Evolutionary conservation across 2,888 invertebrate genomes (phyloP).

Genomic region (Electrophaes corylata): DNA sequence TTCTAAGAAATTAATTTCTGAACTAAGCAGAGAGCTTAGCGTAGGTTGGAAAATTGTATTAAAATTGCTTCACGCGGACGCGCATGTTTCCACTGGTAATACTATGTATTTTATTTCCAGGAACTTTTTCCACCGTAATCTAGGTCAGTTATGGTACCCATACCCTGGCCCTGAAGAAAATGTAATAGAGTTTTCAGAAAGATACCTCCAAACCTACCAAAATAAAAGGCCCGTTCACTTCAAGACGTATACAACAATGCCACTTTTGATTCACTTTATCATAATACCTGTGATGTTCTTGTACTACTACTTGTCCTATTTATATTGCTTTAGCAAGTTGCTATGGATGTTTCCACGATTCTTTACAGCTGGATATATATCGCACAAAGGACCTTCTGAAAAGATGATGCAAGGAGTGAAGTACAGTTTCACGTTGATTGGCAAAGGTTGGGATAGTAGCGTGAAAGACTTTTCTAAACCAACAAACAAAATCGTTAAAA

Average conservation of each 20-base stretch:
- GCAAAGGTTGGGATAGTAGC: constrained; percentile 51
- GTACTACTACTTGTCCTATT: constrained; percentile 52
- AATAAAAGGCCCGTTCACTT: constrained; percentile 51
- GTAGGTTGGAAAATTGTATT: too few relatives aligned
- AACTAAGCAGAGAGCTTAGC: too few relatives aligned
- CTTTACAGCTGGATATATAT: constrained; percentile 57
- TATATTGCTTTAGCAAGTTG: constrained; percentile 55
- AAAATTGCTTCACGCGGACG: too few relatives aligned
- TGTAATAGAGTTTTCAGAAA: constrained; percentile 55
- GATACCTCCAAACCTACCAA: constrained; percentile 48
- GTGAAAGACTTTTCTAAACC: constrained; percentile 36
- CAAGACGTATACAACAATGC: constrained; percentile 55
- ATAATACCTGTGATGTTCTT: constrained; percentile 52
- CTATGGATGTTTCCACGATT: constrained; percentile 55
- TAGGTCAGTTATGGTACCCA: constrained; percentile 55
- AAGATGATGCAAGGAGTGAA: constrained; percentile 49
- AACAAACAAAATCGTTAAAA: constrained; percentile 44
- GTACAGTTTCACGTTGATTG: constrained; percentile 53
- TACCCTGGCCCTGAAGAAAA: constrained; percentile 59
- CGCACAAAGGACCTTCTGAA: constrained; percentile 57
- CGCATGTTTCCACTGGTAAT: too few relatives aligned
- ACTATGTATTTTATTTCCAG: constrained; percentile 43
- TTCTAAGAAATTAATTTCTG: too few relatives aligned
- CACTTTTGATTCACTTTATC: constrained; percentile 51
- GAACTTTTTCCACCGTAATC: constrained; percentile 56